Evolutionary conservation across 64 coral and sea anemone species (phyloP).

Genomic region (Pocillopora verrucosa): DNA sequence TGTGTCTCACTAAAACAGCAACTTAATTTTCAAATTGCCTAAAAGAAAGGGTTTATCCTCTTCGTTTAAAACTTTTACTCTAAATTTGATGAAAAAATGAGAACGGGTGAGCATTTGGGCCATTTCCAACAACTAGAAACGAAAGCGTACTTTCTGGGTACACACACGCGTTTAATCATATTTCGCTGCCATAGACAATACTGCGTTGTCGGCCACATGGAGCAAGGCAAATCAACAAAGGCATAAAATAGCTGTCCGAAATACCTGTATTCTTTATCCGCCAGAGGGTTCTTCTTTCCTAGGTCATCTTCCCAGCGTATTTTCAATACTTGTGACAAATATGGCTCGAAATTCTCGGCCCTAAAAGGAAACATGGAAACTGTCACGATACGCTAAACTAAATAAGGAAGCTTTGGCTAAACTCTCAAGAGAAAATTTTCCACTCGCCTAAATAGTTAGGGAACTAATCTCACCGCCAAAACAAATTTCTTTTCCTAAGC

Average conservation of each 20-base stretch:
- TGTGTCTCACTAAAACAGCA: not conserved
- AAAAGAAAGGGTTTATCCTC: not conserved
- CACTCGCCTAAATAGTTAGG: not conserved
- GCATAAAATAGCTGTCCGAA: not conserved
- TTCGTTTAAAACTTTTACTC: not conserved
- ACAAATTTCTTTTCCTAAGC: not conserved
- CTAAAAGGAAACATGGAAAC: slow-evolving; percentile 64
- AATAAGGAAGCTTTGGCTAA: not conserved
- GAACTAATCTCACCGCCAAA: not conserved
- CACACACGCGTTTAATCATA: slow-evolving; percentile 6
- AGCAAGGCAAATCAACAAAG: slow-evolving; percentile 1
- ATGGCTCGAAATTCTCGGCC: slow-evolving; percentile 93
- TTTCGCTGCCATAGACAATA: slow-evolving; percentile 26
- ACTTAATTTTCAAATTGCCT: not conserved
- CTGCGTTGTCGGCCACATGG: slow-evolving; percentile 22
- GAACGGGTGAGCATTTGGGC: not conserved
- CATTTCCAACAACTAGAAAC: not conserved
- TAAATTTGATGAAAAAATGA: not conserved
- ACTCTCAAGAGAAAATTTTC: slow-evolving; percentile 20
- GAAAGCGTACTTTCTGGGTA: not conserved
- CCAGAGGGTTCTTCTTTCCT: slow-evolving; percentile 78
- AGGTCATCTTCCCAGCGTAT: slow-evolving; percentile 97
- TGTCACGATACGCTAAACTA: slow-evolving; percentile 58
- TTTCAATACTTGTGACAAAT: slow-evolving; percentile 95
- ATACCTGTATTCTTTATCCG: slow-evolving; percentile 83